Evolutionary conservation across 1,140 invertebrate species (phyloP).

Genomic region (Octopus sinensis): DNA sequence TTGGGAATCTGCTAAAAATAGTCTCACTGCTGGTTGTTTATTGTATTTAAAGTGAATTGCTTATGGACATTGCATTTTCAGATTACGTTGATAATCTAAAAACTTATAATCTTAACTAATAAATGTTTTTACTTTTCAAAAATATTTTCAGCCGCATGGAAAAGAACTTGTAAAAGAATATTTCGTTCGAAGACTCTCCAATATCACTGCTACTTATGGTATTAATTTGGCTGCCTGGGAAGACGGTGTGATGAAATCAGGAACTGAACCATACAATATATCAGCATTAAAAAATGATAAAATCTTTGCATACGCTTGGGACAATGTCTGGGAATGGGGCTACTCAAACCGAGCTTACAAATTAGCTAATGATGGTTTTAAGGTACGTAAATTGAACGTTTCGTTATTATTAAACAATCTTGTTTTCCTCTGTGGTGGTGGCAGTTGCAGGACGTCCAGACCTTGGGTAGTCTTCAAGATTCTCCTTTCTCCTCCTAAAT

Average conservation of each 20-base stretch:
- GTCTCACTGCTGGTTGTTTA: too few species aligned
- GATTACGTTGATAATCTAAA: too few species aligned
- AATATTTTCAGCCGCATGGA: constrained; percentile 14
- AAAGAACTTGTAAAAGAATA: constrained; percentile 25
- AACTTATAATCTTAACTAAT: too few species aligned
- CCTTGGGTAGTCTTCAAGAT: too few species aligned
- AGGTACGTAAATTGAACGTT: constrained; percentile 22
- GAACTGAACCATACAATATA: constrained; percentile 24
- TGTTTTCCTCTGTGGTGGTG: too few species aligned
- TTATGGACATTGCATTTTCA: too few species aligned
- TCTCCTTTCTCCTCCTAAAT: too few species aligned
- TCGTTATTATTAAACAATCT: too few species aligned
- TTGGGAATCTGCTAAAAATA: too few species aligned
- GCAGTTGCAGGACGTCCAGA: too few species aligned
- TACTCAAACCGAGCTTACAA: constrained; percentile 26
- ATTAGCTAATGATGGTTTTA: constrained; percentile 40
- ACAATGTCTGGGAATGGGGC: constrained; percentile 53
- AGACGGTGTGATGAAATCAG: constrained; percentile 40
- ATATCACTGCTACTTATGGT: constrained; percentile 22
- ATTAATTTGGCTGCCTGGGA: constrained; percentile 44
- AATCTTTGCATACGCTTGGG: constrained; percentile 42
- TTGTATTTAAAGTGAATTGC: too few species aligned
- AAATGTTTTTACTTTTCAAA: too few species aligned
- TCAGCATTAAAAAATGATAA: constrained; percentile 24
- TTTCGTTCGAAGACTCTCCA: constrained; percentile 33